Evolutionary conservation across 1,140 invertebrate species (phyloP).

Genomic region (Philopotamus ludificatus): DNA sequence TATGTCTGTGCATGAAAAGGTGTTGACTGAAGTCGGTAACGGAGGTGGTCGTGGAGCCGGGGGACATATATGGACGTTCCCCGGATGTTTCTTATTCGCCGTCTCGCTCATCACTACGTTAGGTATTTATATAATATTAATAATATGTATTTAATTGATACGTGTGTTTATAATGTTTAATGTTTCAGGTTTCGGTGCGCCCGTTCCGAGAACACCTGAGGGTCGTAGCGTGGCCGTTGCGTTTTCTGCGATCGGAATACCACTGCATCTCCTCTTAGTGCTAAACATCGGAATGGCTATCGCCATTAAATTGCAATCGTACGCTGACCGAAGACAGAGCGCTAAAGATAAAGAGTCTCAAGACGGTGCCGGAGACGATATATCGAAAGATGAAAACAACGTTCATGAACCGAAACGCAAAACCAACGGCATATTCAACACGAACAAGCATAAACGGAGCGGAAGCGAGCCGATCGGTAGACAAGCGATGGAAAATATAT

Average conservation of each 20-base stretch:
- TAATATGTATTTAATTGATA: too few species aligned
- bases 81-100: slow-evolving; percentile 62
- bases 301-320: slow-evolving; percentile 55
- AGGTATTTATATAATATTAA: slow-evolving; percentile 47
- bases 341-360: slow-evolving; percentile 40
- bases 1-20: slow-evolving; percentile 55
- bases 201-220: slow-evolving; percentile 59
- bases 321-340: slow-evolving; percentile 44
- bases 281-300: slow-evolving; percentile 62
- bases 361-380: slow-evolving; percentile 25
- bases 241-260: slow-evolving; percentile 62
- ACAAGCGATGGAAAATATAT: slow-evolving; percentile 38
- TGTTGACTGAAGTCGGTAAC: slow-evolving; percentile 56
- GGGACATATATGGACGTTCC: slow-evolving; percentile 62
- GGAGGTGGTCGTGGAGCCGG: slow-evolving; percentile 57
- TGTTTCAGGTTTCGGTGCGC: slow-evolving; percentile 61
- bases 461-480: slow-evolving; percentile 39
- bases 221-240: slow-evolving; percentile 60
- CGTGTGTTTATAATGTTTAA: background rate
- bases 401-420: slow-evolving; percentile 23
- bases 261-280: slow-evolving; percentile 62
- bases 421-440: slow-evolving; percentile 27
- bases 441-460: slow-evolving; percentile 32
- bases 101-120: slow-evolving; percentile 63
- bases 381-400: slow-evolving; percentile 34